Conservation (phyloP, 2,888 invertebrate genomes). For the Proisotoma minuta region DNA sequence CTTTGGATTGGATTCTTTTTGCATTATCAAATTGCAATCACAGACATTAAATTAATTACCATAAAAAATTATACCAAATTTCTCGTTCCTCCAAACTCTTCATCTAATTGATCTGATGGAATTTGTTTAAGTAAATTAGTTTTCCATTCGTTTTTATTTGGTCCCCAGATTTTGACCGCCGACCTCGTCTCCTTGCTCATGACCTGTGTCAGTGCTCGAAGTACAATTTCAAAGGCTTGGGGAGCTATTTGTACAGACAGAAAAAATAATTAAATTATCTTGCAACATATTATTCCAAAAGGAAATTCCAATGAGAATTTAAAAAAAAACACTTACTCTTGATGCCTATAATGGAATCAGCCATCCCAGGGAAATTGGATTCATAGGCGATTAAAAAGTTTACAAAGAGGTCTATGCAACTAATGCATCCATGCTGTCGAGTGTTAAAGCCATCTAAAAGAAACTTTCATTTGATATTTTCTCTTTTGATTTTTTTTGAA, state of each 20-base stretch:
- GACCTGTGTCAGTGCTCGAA: conserved; percentile 1
- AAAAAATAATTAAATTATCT: too few relatives aligned
- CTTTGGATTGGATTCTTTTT: too few relatives aligned
- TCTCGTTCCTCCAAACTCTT: conserved; percentile 10
- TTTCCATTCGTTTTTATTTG: not conserved
- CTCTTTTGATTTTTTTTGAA: conserved; percentile 9
- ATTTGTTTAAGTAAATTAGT: not conserved
- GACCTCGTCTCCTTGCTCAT: conserved; percentile 6
- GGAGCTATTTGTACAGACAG: too few relatives aligned
- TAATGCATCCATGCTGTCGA: too few relatives aligned
- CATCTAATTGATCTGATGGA: conserved; percentile 5
- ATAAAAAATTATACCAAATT: too few relatives aligned
- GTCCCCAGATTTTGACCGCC: conserved; percentile 5
- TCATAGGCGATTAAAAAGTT: conserved; percentile 5
- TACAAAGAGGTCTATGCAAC: not conserved
- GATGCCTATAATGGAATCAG: conserved; percentile 1
- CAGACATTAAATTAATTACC: too few relatives aligned
- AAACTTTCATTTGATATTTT: too few relatives aligned
- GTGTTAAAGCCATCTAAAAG: too few relatives aligned
- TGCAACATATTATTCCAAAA: too few relatives aligned
- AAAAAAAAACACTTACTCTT: not conserved
- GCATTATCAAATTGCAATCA: too few relatives aligned
- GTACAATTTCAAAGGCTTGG: not conserved
- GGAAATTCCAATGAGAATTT: too few relatives aligned
- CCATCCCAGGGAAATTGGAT: conserved; percentile 7